Percentiles rank a stretch among this genome's conserved stretches.
Conservation (phyloP, 2,797 vertebrate genomes). For the Sphaeramia orbicularis region DNA sequence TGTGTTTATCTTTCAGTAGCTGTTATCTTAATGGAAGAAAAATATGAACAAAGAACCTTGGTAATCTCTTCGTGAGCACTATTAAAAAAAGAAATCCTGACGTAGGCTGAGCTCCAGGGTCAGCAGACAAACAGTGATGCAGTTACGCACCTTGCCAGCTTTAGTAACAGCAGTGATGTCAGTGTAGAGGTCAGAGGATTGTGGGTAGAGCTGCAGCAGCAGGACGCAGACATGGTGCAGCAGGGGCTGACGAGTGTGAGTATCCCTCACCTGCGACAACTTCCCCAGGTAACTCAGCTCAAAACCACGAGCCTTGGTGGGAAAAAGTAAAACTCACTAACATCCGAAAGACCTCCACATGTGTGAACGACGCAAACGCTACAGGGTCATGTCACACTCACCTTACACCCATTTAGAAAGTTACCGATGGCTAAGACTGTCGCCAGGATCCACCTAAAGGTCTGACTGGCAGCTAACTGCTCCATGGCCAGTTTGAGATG, state of each 20-base stretch:
- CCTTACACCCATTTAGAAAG: conserved; percentile 86
- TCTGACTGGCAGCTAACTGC: conserved; percentile 82
- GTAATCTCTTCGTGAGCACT: too few species aligned
- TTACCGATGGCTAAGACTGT: conserved; percentile 87
- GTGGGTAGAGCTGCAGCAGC: conserved; percentile 84
- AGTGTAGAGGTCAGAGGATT: conserved; percentile 85
- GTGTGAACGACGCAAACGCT: too few species aligned
- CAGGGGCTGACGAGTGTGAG: conserved; percentile 81
- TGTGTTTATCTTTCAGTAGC: too few species aligned
- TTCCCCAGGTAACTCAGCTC: conserved; percentile 87
- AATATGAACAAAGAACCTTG: too few species aligned
- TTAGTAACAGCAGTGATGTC: conserved; percentile 83
- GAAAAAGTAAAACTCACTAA: background rate
- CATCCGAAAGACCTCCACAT: background rate
- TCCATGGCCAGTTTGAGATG: conserved; percentile 87
- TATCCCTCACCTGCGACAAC: conserved; percentile 86
- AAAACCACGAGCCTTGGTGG: conserved; percentile 83
- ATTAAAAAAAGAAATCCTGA: background rate
- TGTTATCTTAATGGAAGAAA: too few species aligned
- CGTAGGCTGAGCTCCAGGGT: background rate
- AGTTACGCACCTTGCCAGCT: conserved; percentile 80
- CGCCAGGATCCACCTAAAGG: conserved; percentile 84
- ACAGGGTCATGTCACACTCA: conserved; percentile 35
- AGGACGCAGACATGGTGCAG: conserved; percentile 84
- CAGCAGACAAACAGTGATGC: background rate